Evolutionary conservation across 2,888 invertebrate genomes (phyloP).

Genomic region (Fragum whitleyi): DNA sequence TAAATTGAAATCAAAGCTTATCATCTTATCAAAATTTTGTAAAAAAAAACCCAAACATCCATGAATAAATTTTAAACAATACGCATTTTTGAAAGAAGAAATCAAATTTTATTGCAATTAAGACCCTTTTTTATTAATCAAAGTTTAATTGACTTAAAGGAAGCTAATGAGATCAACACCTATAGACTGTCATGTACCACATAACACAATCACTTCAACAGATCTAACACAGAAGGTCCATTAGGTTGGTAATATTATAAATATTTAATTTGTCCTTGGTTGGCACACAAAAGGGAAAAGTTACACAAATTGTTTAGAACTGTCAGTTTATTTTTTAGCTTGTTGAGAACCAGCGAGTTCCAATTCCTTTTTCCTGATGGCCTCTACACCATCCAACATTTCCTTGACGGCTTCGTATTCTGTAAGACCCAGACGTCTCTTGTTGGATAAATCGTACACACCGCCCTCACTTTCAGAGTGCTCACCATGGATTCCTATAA

Average conservation of each 20-base stretch:
- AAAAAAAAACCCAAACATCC: too few relatives aligned
- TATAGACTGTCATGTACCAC: too few relatives aligned
- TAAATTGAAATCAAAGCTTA: too few relatives aligned
- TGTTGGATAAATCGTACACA: slow-evolving; percentile 82
- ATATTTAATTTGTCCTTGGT: slow-evolving; percentile 3
- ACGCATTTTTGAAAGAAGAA: too few relatives aligned
- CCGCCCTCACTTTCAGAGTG: slow-evolving; percentile 81
- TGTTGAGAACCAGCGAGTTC: slow-evolving; percentile 42
- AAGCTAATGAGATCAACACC: too few relatives aligned
- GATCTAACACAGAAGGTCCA: not conserved
- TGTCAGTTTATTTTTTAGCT: slow-evolving; percentile 32
- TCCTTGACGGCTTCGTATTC: slow-evolving; percentile 77
- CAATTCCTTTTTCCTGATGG: slow-evolving; percentile 55
- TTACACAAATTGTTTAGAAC: not conserved
- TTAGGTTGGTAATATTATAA: slow-evolving; percentile 3
- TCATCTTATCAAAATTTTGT: too few relatives aligned
- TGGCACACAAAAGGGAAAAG: slow-evolving; percentile 37
- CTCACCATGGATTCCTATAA: slow-evolving; percentile 78
- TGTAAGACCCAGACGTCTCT: slow-evolving; percentile 78
- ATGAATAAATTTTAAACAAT: too few relatives aligned
- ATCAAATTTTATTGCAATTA: too few relatives aligned
- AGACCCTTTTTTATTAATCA: too few relatives aligned
- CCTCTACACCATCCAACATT: slow-evolving; percentile 76
- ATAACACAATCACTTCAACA: not conserved
- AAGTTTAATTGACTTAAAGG: too few relatives aligned